A percentile compares a stretch with the other conserved stretches of the same genome.
Conservation (phyloP, 2,888 invertebrate genomes). For the Apomyelois bistriatella region DNA sequence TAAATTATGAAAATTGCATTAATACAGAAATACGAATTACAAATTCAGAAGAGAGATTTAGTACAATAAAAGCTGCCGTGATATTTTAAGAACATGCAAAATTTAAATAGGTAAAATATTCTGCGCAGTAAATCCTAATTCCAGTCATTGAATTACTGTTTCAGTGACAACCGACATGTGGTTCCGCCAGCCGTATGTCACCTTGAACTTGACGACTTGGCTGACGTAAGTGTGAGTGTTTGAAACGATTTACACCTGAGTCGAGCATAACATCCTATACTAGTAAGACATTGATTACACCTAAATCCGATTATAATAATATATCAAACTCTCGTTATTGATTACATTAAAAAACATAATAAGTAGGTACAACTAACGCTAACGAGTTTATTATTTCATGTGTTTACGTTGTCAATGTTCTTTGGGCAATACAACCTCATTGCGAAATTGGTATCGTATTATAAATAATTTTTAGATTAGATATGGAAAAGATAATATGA, state of each 20-base stretch:
- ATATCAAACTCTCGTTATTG: constrained; percentile 4
- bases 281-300: constrained; percentile 30
- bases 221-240: constrained; percentile 69
- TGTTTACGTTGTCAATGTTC: not conserved
- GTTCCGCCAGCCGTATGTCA: constrained; percentile 32
- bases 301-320: constrained; percentile 17
- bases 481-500: no score
- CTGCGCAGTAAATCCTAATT: constrained; percentile 9
- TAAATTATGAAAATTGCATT: not conserved
- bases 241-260: constrained; percentile 58
- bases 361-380: not conserved
- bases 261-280: constrained; percentile 39
- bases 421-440: not conserved
- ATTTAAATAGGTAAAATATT: no score
- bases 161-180: constrained; percentile 23
- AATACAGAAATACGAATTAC: not conserved
- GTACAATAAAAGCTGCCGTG: no score
- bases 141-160: constrained; percentile 13
- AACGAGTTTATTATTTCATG: not conserved
- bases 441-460: not conserved
- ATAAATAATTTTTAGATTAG: not conserved
- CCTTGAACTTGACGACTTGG: constrained; percentile 68
- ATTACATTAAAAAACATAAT: not conserved
- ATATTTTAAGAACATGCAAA: no score
- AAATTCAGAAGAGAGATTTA: no score